Base-by-base conservation (phyloP, 37 sponge, comb jelly and placozoan species). In the Corticium candelabrum region DNA sequence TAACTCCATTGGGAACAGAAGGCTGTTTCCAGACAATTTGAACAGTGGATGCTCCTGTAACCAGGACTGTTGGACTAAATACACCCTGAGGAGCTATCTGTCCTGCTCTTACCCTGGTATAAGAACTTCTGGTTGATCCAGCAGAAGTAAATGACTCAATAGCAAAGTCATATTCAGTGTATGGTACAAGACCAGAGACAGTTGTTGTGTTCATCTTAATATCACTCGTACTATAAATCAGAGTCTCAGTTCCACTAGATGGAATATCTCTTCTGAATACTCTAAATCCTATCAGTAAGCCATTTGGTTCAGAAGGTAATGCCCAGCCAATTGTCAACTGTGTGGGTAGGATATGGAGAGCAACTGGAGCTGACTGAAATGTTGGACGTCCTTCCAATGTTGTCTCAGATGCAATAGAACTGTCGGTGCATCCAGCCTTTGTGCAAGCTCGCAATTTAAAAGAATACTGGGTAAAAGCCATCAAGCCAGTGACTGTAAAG, bases 61-160 rank as follows among this genome's bases (percentile, higher is more conserved):
- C 77, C 4, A 7, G n/a, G 39, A 43, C 40, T 11, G 31, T 43
- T 29, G 77, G 77, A 3, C 40, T 7, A 31, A 43, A 29, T 3
- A 76, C 77, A 15, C 77, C 77, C 5, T 56, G 68, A 3, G 68
- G 37, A 27, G 36, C 39, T 35, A 41, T 34, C 68, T 93, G 88
- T 21, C 21, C 37, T 0, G 94, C 89, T 3, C 40, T 73, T 3
- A 34, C 79, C 21, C 68, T 32, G 31, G 76, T 2, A 7, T 40
- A 35, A 3, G 75, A 57, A 77, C 88, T 69, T 1, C 50, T 34
- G 5, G 80, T 7, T 40, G 90, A 93, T 0, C 90, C 94, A 41
- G 62, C 88, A 69, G 34, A 21, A 15, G 94, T 93, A 76, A 88
- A 93, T 31, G 85, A 87, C 35, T 83, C 77, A 31, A 93, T 43